Evolutionary conservation across 2,888 invertebrate genomes (phyloP).

Genomic region (Alcis repandata): DNA sequence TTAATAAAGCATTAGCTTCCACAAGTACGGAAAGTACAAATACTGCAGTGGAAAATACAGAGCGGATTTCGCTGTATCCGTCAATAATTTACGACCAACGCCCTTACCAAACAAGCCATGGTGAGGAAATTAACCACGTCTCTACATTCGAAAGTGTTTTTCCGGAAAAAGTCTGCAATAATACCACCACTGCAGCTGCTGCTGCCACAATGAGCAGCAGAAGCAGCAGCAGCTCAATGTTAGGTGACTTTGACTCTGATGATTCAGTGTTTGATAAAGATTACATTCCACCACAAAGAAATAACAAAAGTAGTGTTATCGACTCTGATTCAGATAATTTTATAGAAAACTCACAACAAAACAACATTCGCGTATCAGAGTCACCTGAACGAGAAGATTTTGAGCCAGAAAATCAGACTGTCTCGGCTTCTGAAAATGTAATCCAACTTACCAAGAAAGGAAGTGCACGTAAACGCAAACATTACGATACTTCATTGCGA

Average conservation of each 20-base stretch:
- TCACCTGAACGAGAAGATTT: constrained; percentile 26
- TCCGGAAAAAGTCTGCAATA: constrained; percentile 15
- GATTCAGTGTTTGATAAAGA: constrained; percentile 24
- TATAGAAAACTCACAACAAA: constrained; percentile 23
- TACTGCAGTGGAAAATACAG: constrained; percentile 1
- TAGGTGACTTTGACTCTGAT: constrained; percentile 32
- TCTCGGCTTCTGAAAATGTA: constrained; percentile 16
- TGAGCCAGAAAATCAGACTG: constrained; percentile 22
- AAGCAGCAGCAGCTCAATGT: constrained; percentile 3
- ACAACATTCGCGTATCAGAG: constrained; percentile 23
- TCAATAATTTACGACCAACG: constrained; percentile 14
- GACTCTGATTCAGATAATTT: constrained; percentile 26
- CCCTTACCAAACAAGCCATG: constrained; percentile 28
- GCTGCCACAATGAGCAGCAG: too few species aligned
- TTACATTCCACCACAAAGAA: constrained; percentile 30
- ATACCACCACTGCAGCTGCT: constrained; percentile 20
- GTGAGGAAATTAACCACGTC: constrained; percentile 28
- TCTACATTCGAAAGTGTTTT: constrained; percentile 4
- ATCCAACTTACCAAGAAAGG: constrained; percentile 22
- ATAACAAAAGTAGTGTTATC: constrained; percentile 12
- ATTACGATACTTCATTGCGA: constrained; percentile 24
- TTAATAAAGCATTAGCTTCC: constrained; percentile 33
- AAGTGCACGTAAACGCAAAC: constrained; percentile 26
- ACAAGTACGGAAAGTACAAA: constrained; percentile 22
- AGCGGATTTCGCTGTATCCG: constrained; percentile 13